Base-by-base conservation (phyloP, 2,888 invertebrate genomes). In the Xestoiulus laeticollis region DNA sequence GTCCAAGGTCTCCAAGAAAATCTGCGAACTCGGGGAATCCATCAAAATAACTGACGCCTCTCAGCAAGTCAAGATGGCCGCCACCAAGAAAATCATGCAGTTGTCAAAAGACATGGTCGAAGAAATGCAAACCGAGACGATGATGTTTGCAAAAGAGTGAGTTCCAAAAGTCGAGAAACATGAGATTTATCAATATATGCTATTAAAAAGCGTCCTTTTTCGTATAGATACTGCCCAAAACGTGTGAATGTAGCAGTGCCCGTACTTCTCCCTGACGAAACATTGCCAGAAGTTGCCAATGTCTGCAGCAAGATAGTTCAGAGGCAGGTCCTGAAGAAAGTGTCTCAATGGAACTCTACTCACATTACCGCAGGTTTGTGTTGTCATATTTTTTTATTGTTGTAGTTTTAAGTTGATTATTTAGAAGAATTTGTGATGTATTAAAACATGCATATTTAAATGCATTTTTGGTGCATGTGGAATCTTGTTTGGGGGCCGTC, bases 191-290 rank as follows among this genome's bases (percentile, higher is more conserved):
- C n/a, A n/a, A n/a, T n/a, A n/a, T n/a, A n/a, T n/a, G n/a, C n/a
- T n/a, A n/a, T n/a, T n/a, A n/a, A n/a, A n/a, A n/a, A n/a, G n/a
- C n/a, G n/a, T 82, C 26, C 14, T 32, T 1, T 85, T 14, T 38
- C 5, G 10, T 85, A 26, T 32, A 85, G 85, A 1, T 85, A 38
- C 22, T 85, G 85, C 32, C 85, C 85, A 33, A 85, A 85, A 10
- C 85, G 33, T 22, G 38, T 12, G 1, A 33, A 38, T 32, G 14
- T 43, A 1, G 33, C 26, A 2, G 38, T 85, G 12, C 33, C 10
- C 3, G 33, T 12, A 1, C 33, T 89, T 22, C 68, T 89, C 44
- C 85, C 89, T 0, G 89, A 89, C 38, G 89, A 89, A 10, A 88
- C 87, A n/a, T 32, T 86, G 12, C 43, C 30, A 1, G 83, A 38